Evolutionary conservation across 2,797 vertebrate species (phyloP).

Genomic region (Corythornis leucogaster): DNA sequence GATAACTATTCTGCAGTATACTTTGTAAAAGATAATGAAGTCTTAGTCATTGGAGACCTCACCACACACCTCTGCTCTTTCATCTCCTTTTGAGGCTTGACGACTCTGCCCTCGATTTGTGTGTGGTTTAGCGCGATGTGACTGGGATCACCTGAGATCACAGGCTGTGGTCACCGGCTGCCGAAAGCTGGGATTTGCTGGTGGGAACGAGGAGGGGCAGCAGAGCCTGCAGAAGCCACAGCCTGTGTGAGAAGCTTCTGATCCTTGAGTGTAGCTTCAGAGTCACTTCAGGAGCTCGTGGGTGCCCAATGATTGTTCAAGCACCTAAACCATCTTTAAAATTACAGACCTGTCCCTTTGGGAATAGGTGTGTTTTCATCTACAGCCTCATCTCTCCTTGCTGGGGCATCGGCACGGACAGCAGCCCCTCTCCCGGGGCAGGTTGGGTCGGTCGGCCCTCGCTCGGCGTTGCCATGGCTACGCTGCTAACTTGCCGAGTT

Average conservation of each 20-base stretch:
- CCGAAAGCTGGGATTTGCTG: background rate
- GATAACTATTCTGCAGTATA: conserved; percentile 52
- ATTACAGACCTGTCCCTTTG: background rate
- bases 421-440: rapidly evolving
- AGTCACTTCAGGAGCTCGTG: background rate
- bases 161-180: background rate
- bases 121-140: background rate
- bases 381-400: background rate
- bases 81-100: rapidly evolving
- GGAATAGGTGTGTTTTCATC: background rate
- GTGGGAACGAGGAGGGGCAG: background rate
- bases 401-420: background rate
- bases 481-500: background rate
- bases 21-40: conserved; percentile 74
- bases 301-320: rapidly evolving
- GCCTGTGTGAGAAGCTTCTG: background rate
- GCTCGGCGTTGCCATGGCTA: background rate
- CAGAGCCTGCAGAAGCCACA: background rate
- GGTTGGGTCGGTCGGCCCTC: rapidly evolving
- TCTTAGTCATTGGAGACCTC: conserved; percentile 56
- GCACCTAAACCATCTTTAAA: background rate
- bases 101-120: rapidly evolving
- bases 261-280: rapidly evolving
- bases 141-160: rapidly evolving
- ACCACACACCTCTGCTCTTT: conserved; percentile 1